Evolutionary conservation across 2,113 vertebrate genomes (phyloP).

Genomic region (Egretta garzetta): DNA sequence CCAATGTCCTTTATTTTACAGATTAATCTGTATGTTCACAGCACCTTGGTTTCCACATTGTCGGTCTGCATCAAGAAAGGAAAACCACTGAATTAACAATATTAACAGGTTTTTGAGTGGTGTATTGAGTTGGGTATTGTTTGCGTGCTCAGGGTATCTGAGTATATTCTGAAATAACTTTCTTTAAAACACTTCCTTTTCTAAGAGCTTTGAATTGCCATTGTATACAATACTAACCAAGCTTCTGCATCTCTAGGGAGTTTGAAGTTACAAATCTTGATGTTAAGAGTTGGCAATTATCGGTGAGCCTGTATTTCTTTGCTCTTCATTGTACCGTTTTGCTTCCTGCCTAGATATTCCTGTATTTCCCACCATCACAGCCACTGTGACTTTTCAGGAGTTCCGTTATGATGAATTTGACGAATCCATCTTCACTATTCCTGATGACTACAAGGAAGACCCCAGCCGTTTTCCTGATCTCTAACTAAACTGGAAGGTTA

Average conservation of each 20-base stretch:
- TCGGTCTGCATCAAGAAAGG: background rate
- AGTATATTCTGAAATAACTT: background rate
- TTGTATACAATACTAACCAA: background rate
- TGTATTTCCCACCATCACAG: conserved; percentile 97
- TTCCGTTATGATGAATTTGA: conserved; percentile 95
- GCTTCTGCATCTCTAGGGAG: fast-evolving
- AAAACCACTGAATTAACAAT: background rate
- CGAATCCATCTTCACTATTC: conserved; percentile 90
- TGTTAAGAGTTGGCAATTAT: background rate
- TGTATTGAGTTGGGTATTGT: background rate
- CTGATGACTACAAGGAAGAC: conserved; percentile 96
- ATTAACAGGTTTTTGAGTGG: too few species aligned
- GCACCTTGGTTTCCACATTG: background rate
- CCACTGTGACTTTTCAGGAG: conserved; percentile 99
- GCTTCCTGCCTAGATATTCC: conserved; percentile 85
- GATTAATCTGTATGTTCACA: background rate
- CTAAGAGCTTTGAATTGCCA: background rate
- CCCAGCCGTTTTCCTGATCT: conserved; percentile 97
- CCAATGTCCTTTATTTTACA: background rate
- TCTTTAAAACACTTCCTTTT: background rate
- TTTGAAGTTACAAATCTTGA: background rate
- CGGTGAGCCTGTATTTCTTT: background rate
- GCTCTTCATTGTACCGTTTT: background rate
- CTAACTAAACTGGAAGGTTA: conserved; percentile 65
- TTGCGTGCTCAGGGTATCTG: background rate